A percentile compares a stretch with the other conserved stretches of the same genome.
Evolutionary conservation across 2,888 invertebrate species (phyloP).

Genomic region (Melanargia galathea): DNA sequence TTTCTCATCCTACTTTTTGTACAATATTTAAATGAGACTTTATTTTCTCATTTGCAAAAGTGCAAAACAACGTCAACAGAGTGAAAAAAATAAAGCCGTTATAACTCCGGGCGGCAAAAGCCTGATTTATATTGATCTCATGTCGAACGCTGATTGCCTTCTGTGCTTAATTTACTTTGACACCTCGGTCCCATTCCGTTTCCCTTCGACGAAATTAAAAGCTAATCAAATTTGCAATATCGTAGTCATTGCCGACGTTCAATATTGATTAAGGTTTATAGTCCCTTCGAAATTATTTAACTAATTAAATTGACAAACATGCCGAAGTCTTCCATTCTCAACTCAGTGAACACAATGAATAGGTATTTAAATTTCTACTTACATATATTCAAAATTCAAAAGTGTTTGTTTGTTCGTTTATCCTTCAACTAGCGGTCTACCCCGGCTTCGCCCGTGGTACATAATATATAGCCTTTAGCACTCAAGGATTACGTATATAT

Average conservation of each 20-base stretch:
- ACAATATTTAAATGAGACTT: constrained; percentile 17
- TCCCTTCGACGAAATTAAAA: constrained; percentile 29
- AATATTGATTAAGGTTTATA: constrained; percentile 19
- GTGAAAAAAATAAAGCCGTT: constrained; percentile 29
- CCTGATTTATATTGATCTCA: constrained; percentile 32
- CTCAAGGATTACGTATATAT: too few species aligned
- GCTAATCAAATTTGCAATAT: constrained; percentile 28
- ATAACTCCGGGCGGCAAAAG: constrained; percentile 25
- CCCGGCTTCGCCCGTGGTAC: too few species aligned
- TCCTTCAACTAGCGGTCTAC: too few species aligned
- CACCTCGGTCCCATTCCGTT: constrained; percentile 31
- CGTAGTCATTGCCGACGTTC: not conserved
- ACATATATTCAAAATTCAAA: too few species aligned
- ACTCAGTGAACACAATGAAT: not conserved
- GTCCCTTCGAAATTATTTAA: constrained; percentile 12
- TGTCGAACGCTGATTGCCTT: constrained; percentile 26
- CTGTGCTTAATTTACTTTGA: constrained; percentile 40
- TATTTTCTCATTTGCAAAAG: constrained; percentile 22
- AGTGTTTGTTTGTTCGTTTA: too few species aligned
- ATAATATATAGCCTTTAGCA: too few species aligned
- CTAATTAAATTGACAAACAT: not conserved
- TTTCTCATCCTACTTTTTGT: constrained; percentile 1
- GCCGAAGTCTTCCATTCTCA: not conserved
- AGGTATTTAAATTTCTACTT: too few species aligned
- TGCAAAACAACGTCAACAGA: constrained; percentile 17